These are phyloP conservation scores for Folsomia manolachei DNA, from an alignment of 2,888 invertebrate species.

Conservation along the genomic window DNA sequence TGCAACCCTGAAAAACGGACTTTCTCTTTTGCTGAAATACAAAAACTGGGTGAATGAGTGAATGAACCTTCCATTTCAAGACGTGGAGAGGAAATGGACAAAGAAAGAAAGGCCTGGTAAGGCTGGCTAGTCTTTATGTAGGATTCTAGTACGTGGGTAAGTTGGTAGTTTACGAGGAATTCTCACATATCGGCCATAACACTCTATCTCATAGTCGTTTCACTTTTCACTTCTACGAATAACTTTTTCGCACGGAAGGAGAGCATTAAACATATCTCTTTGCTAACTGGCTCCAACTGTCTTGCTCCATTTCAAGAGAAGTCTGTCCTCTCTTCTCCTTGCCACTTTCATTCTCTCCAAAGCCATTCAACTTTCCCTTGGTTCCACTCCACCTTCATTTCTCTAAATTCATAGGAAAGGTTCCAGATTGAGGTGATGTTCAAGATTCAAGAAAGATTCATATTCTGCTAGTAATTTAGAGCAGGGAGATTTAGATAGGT, in stretches of 20 bases:
- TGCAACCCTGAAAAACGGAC: too few relatives aligned
- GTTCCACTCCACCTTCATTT: neutral
- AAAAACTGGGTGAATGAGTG: neutral
- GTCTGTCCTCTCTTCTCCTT: neutral
- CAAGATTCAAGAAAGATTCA: too few relatives aligned
- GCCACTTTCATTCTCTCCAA: too few relatives aligned
- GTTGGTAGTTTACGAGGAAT: neutral
- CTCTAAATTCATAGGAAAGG: neutral
- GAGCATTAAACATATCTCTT: constrained; percentile 20
- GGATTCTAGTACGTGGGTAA: neutral
- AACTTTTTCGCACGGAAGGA: constrained; percentile 21
- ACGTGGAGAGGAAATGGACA: neutral
- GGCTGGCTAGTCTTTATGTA: too few relatives aligned
- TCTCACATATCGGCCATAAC: constrained; percentile 3
- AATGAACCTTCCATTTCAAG: neutral
- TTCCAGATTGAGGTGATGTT: too few relatives aligned
- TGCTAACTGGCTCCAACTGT: constrained; percentile 6
- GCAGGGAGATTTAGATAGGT: too few relatives aligned
- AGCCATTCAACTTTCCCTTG: constrained; percentile 1
- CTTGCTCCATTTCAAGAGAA: constrained; percentile 1
- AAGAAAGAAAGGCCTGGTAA: neutral
- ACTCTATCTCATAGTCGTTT: constrained; percentile 7
- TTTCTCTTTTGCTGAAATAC: too few relatives aligned
- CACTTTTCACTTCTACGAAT: constrained; percentile 4
- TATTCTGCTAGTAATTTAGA: too few relatives aligned